phyloP scores from a whole-genome alignment of 2,888 invertebrate genomes.

The Sialis lutaria region DNA sequence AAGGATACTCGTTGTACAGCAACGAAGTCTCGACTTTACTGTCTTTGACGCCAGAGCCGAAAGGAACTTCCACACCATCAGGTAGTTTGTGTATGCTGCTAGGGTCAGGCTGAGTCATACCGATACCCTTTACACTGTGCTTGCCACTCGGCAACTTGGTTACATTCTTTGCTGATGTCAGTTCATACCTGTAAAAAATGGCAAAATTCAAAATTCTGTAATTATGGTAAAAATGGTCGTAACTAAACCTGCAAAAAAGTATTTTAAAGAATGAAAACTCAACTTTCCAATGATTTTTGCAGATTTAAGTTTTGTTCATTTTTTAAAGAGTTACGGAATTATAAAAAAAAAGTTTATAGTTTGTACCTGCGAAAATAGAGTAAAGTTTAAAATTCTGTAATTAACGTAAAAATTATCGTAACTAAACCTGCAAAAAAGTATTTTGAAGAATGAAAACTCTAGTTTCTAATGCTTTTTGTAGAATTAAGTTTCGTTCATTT shows the following conservation, averaged over 20 bases:
- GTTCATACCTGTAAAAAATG: constrained; percentile 49
- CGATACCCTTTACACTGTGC: constrained; percentile 80
- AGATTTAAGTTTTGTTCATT: too few relatives aligned
- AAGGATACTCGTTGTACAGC: constrained; percentile 89
- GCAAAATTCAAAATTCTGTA: neutral
- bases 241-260: constrained; percentile 1
- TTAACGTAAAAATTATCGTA: neutral
- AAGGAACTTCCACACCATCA: constrained; percentile 63
- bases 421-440: constrained; percentile 1
- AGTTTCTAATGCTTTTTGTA: too few relatives aligned
- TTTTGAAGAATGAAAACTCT: too few relatives aligned
- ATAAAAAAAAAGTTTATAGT: too few relatives aligned
- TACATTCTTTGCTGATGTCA: constrained; percentile 50
- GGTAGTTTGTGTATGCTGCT: constrained; percentile 28
- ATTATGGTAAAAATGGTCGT: neutral
- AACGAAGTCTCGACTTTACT: constrained; percentile 31
- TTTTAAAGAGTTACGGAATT: too few relatives aligned
- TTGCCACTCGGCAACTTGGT: constrained; percentile 62
- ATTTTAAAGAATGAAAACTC: too few relatives aligned
- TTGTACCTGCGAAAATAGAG: constrained; percentile 48
- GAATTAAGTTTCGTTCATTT: too few relatives aligned
- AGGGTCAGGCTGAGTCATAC: constrained; percentile 74
- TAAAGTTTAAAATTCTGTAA: too few relatives aligned
- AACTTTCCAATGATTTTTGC: too few relatives aligned
- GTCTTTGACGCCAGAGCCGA: constrained; percentile 42